phyloP scores from a whole-genome alignment of 2,113 vertebrate species.

The Oxygymnocypris stewartii region DNA sequence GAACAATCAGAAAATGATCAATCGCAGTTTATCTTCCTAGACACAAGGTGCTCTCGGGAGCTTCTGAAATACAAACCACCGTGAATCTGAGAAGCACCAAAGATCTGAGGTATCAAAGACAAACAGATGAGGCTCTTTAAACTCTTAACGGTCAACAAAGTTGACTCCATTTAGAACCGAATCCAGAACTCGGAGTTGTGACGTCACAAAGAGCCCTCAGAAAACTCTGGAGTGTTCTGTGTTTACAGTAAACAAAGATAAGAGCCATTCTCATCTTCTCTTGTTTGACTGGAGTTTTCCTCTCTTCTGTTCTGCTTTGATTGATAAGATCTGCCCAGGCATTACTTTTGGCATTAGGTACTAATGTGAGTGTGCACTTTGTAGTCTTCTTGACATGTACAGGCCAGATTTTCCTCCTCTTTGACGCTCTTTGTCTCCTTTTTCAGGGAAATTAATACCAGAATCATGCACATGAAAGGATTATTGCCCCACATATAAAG shows the following conservation, averaged over 20 bases:
- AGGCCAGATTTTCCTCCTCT: not conserved
- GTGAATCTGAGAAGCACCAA: slow-evolving; percentile 13
- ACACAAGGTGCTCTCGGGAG: not conserved
- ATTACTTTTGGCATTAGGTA: slow-evolving; percentile 41
- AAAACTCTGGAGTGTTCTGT: not conserved
- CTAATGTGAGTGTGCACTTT: slow-evolving; percentile 24
- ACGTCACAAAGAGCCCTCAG: no score
- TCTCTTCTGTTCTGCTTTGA: slow-evolving; percentile 31
- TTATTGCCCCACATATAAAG: not conserved
- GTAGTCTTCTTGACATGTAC: slow-evolving; percentile 35
- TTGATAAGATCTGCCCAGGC: slow-evolving; percentile 47
- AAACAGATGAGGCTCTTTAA: slow-evolving; percentile 38
- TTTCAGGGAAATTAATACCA: slow-evolving; percentile 22
- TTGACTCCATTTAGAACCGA: not conserved
- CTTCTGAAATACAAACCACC: slow-evolving; percentile 51
- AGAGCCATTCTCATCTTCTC: slow-evolving; percentile 27
- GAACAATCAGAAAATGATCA: slow-evolving; percentile 22
- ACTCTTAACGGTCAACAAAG: slow-evolving; percentile 41
- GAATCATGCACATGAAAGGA: slow-evolving; percentile 18
- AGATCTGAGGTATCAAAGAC: slow-evolving; percentile 29
- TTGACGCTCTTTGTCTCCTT: not conserved
- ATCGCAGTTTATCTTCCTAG: slow-evolving; percentile 33
- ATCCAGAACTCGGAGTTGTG: not conserved
- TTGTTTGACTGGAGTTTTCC: slow-evolving; percentile 36
- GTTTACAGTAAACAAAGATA: slow-evolving; percentile 41